Evolutionary conservation across 2,888 invertebrate genomes (phyloP).

Genomic region (Tridacna crocea): DNA sequence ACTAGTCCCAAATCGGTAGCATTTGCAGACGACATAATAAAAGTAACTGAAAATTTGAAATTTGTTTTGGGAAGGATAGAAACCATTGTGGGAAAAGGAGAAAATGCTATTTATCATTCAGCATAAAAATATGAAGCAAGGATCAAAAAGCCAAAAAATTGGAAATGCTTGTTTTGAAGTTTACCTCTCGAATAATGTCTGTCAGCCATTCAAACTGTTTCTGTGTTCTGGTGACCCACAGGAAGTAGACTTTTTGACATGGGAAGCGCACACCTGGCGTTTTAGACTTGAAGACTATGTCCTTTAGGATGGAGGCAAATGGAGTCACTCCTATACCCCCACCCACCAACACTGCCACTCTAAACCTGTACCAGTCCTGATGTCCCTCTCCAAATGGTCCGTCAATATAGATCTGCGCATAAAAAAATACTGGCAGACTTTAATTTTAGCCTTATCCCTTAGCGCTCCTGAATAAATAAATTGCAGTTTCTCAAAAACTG

Average conservation of each 20-base stretch:
- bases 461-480: no score
- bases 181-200: conserved; percentile 87
- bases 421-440: not conserved
- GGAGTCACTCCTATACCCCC: conserved; percentile 89
- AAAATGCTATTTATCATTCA: not conserved
- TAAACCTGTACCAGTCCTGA: conserved; percentile 88
- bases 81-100: no score
- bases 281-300: conserved; percentile 85
- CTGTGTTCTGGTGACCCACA: conserved; percentile 88
- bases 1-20: no score
- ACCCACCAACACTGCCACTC: conserved; percentile 87
- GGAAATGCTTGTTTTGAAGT: not conserved
- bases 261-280: conserved; percentile 71
- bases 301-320: conserved; percentile 88
- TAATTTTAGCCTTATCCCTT: no score
- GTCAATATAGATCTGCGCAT: conserved; percentile 85
- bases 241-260: conserved; percentile 86
- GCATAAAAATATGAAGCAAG: not conserved
- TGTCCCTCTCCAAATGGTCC: conserved; percentile 89
- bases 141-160: not conserved
- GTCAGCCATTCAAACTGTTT: conserved; percentile 89
- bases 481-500: no score
- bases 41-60: no score
- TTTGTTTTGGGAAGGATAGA: no score
- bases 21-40: no score